Base-by-base conservation (phyloP, 2,113 vertebrate genomes). In the Ursus arctos region DNA sequence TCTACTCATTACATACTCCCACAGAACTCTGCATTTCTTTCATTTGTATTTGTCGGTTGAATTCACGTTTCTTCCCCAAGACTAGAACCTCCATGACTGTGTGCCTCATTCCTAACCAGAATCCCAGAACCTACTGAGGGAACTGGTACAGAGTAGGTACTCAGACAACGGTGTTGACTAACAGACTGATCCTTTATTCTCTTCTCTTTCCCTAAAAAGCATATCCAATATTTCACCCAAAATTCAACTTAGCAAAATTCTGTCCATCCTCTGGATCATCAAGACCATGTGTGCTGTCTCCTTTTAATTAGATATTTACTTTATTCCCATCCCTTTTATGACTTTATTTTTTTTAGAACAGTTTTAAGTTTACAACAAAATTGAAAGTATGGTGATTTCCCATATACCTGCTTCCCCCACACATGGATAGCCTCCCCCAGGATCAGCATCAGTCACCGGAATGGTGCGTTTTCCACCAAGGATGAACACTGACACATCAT, bases 361-460 rank as follows among this genome's bases (percentile, higher is more conserved):
- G 12, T 69, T 80, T 94, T 49, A 81, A 49, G 47, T 95, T 83
- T 76, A 16, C 31, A 83, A 76, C 55, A 85, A 85, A 91, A 71
- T 26, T 21, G 33, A 40, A 85, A 31, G 12, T 59, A 36, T 16
- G 49, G 81, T 40, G 51, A 33, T 86, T 86, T 61, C 61, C 14
- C 53, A 14, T 18, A 61, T 33, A 33, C 13, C 6, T 6, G 0
- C 31, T 19, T 6, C 65, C 24, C 16, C 22, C 0, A 2, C 10
- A 1, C 4, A 3, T 16, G 33, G 49, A 43, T 11, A 24, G 18
- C 33, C 33, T 61, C 18, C 40, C 40, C 55, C 7, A 33, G 69
- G 49, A 86, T 61, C 15, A 90, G 26, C 26, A 33, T 59, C 7
- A 40, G 71, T 92, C n/a, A 57, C 31, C 19, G 49, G 40, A 88